Base-by-base conservation (phyloP, 2,113 vertebrate species). In the Chitala chitala region DNA sequence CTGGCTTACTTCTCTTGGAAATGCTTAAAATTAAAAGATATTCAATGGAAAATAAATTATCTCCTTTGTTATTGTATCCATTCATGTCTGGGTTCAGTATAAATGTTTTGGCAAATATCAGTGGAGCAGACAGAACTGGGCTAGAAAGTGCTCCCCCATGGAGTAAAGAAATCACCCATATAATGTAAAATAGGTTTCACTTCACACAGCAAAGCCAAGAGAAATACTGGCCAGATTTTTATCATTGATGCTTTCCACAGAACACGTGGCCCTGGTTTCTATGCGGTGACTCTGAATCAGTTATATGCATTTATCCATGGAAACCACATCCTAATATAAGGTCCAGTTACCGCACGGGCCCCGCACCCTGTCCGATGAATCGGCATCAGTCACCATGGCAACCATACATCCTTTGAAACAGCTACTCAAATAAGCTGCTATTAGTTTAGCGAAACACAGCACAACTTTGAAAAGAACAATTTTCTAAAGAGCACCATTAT, bases 161-260 rank as follows among this genome's bases (percentile, higher is more conserved):
- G 31, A 51, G 42, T 31, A 46, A 50, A 64, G 29, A 65, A 74
- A 74, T 65, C 64, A 17, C 59, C 24, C 59, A 33, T 36, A 15
- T 31, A 44, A 58, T 42, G 26, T 17, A n/a, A n/a, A 46, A 29
- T 29, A 42, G 40, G 24, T 26, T 61, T 24, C 55, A 17, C 70
- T 55, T 8, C 24, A 33, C 20, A 22, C 9, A 13, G 22, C 38
- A 24, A 42, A 72, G 70, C 70, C 70, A 72, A 72, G 40, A 17
- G n/a, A 72, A 72, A 72, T 61, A 72, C 48, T 61, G 26, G 20
- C 31, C 26, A 1, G 71, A 72, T 72, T 59, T 72, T 72, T 72
- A 72, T 72, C 71, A 40, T 46, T 58, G 36, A 40, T 50, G 55
- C 48, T 72, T 72, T 72, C 6, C 20, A 42, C 24, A 46, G 55